Conservation (phyloP, 1,140 invertebrate genomes). For the Pogonomyrmex californicus region DNA sequence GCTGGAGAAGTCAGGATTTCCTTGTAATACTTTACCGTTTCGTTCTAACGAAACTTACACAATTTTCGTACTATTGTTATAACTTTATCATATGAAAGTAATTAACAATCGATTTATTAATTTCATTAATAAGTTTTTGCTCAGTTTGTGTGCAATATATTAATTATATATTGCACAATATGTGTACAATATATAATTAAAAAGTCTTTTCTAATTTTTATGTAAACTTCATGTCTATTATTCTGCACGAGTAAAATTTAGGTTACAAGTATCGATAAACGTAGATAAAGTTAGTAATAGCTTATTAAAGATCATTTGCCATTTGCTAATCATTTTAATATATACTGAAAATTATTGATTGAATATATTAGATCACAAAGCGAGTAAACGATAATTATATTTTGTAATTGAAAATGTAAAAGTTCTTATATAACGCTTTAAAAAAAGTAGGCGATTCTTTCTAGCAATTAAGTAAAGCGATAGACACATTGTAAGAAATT, state of each 20-base stretch:
- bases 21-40: slow-evolving; percentile 46
- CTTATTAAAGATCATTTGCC: neutral
- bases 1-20: slow-evolving; percentile 39
- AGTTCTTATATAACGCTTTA: slow-evolving; percentile 50
- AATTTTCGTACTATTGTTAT: slow-evolving; percentile 16
- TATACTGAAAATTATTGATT: slow-evolving; percentile 12
- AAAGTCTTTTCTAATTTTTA: slow-evolving; percentile 11
- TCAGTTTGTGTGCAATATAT: neutral
- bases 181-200: neutral
- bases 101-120: slow-evolving; percentile 22
- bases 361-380: neutral
- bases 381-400: slow-evolving; percentile 44
- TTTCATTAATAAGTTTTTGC: slow-evolving; percentile 38
- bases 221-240: neutral
- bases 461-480: too few species aligned
- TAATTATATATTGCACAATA: too few species aligned
- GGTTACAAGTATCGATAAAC: slow-evolving; percentile 15
- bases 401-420: slow-evolving; percentile 58
- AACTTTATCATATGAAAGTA: slow-evolving; percentile 28
- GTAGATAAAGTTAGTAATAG: neutral
- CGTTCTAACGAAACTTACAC: slow-evolving; percentile 25
- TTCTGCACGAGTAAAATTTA: neutral
- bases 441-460: too few species aligned
- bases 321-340: neutral
- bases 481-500: slow-evolving; percentile 64